These are phyloP conservation scores for Trichechus manatus DNA, from an alignment of 2,113 vertebrate species.

Conservation along the genomic window DNA sequence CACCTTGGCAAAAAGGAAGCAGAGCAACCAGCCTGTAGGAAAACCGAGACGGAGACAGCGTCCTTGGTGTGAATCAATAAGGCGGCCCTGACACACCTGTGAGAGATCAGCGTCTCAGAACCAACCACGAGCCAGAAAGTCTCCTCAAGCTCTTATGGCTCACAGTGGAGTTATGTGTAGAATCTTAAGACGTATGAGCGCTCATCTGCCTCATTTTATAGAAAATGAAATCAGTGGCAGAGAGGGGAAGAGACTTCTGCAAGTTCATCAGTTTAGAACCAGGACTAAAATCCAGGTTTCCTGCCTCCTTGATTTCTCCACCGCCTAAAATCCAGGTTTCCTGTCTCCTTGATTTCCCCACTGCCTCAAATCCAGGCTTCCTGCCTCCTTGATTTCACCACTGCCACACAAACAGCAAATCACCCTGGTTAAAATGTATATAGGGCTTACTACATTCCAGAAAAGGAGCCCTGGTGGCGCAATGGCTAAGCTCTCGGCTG, in stretches of 20 bases:
- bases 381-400: background rate
- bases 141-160: background rate
- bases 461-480: background rate
- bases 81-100: background rate
- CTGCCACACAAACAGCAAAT: background rate
- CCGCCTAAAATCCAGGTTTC: too few species aligned
- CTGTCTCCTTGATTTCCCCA: background rate
- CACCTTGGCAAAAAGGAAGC: slow-evolving; percentile 19
- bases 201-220: background rate
- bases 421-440: background rate
- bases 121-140: background rate
- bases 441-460: background rate
- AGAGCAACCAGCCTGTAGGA: slow-evolving; percentile 38
- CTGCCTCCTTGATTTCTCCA: background rate
- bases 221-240: background rate
- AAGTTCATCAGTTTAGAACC: background rate
- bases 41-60: background rate
- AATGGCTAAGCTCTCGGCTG: background rate
- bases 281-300: background rate
- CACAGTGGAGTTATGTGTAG: background rate
- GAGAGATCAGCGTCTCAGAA: background rate
- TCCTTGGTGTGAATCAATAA: background rate
- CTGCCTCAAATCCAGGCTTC: background rate
- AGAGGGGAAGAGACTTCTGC: background rate
- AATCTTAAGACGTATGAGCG: background rate